Evolutionary conservation across 2,888 invertebrate genomes (phyloP).

Genomic region (Pandemis cinnamomeana): DNA sequence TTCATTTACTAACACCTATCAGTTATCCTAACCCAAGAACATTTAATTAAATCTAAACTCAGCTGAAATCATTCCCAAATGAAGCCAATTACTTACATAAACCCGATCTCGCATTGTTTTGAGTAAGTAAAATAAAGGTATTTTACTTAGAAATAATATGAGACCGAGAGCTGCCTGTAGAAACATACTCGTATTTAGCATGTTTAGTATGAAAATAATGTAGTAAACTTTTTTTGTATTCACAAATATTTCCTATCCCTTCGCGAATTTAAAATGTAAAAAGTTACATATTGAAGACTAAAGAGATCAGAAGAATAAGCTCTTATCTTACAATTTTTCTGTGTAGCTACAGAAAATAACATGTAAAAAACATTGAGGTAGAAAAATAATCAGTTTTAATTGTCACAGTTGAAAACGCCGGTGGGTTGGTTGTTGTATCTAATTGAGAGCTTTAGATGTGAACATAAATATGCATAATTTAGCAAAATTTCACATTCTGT

Average conservation of each 20-base stretch:
- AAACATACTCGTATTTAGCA: neutral
- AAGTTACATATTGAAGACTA: too few species aligned
- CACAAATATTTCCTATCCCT: neutral
- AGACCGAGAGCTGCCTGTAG: neutral
- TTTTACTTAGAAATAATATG: conserved; percentile 2
- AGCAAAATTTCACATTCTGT: neutral
- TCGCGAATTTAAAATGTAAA: neutral
- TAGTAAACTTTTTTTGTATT: neutral
- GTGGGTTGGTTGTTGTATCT: neutral
- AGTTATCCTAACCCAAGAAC: conserved; percentile 5
- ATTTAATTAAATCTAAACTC: conserved; percentile 8
- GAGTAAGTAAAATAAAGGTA: neutral
- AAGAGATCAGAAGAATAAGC: neutral
- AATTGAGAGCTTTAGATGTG: neutral
- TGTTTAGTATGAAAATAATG: neutral
- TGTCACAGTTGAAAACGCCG: neutral
- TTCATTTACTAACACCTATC: neutral
- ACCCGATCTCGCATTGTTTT: conserved; percentile 3
- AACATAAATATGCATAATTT: neutral
- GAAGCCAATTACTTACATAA: conserved; percentile 6
- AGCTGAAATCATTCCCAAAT: conserved; percentile 3
- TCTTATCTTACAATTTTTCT: neutral
- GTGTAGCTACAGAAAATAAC: too few species aligned
- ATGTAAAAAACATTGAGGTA: too few species aligned
- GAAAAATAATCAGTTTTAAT: neutral